Percentiles rank a stretch among this genome's conserved stretches.
Conservation (phyloP, 1,140 invertebrate species). For the Solenopsis invicta region DNA sequence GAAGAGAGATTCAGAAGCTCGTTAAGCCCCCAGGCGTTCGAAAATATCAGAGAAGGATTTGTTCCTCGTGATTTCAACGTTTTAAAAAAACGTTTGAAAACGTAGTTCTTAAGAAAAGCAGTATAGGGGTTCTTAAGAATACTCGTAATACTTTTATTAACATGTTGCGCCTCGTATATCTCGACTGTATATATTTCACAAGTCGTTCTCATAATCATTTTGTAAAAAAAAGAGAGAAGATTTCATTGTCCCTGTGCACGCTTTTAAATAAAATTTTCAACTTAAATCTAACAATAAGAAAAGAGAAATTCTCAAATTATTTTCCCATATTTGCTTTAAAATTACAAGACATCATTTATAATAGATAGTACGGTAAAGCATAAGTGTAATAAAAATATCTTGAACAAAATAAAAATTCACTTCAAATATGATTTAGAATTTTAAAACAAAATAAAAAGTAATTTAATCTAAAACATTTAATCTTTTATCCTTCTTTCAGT, state of each 20-base stretch:
- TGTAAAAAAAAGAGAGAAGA: not conserved
- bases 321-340: not conserved
- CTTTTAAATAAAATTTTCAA: not conserved
- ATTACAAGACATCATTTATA: not conserved
- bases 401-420: not conserved
- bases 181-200: not conserved
- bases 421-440: not conserved
- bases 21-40: constrained; percentile 66
- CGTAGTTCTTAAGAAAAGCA: constrained; percentile 22
- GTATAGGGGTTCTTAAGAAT: constrained; percentile 7
- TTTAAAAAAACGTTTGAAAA: not conserved
- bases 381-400: not conserved
- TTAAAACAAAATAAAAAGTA: not conserved
- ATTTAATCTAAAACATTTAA: constrained; percentile 16
- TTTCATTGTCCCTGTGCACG: not conserved
- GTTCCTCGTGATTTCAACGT: constrained; percentile 1
- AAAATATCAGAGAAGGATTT: constrained; percentile 51
- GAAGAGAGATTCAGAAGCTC: constrained; percentile 70
- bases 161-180: not conserved
- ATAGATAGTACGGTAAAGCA: not conserved
- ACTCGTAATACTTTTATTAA: constrained; percentile 25
- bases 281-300: not conserved
- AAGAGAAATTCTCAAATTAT: not conserved
- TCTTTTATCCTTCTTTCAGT: not conserved
- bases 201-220: constrained; percentile 1